Conservation (phyloP, 2,888 invertebrate species). For the Nephrocerus scutellatus region DNA sequence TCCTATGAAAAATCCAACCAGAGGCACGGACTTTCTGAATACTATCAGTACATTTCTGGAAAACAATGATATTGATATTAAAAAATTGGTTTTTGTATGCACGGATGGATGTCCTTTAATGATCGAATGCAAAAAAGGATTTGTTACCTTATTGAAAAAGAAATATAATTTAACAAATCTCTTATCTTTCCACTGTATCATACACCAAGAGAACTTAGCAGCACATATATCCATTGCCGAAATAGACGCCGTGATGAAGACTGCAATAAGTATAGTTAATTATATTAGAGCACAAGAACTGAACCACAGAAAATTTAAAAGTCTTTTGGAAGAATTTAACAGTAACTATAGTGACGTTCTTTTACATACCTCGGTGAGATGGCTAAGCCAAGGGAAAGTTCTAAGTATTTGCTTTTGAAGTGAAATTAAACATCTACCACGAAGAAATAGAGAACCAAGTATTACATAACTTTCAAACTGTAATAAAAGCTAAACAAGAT, state of each 20-base stretch:
- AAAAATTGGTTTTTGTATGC: slow-evolving; percentile 2
- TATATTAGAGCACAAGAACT: slow-evolving; percentile 2
- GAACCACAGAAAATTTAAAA: too few species aligned
- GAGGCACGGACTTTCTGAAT: slow-evolving; percentile 1
- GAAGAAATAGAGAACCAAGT: slow-evolving; percentile 8
- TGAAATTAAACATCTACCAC: slow-evolving; percentile 7
- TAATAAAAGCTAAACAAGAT: slow-evolving; percentile 4
- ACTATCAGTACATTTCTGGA: background rate
- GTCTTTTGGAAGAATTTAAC: too few species aligned
- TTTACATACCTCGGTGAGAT: slow-evolving; percentile 7
- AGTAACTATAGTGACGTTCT: too few species aligned
- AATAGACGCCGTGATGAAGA: slow-evolving; percentile 4
- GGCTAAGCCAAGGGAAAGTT: slow-evolving; percentile 4
- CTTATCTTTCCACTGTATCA: slow-evolving; percentile 2
- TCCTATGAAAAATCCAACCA: slow-evolving; percentile 7
- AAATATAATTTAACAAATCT: slow-evolving; percentile 3
- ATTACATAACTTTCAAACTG: slow-evolving; percentile 6
- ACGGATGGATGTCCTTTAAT: slow-evolving; percentile 4
- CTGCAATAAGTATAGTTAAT: slow-evolving; percentile 2
- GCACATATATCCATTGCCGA: slow-evolving; percentile 1
- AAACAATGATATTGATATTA: slow-evolving; percentile 1
- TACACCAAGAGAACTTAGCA: slow-evolving; percentile 3
- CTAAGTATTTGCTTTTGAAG: slow-evolving; percentile 11
- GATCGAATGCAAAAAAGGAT: slow-evolving; percentile 2
- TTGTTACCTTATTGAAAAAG: slow-evolving; percentile 1